Evolutionary conservation across 1,140 invertebrate species (phyloP).

Genomic region (Holcopasites calliopsidis): DNA sequence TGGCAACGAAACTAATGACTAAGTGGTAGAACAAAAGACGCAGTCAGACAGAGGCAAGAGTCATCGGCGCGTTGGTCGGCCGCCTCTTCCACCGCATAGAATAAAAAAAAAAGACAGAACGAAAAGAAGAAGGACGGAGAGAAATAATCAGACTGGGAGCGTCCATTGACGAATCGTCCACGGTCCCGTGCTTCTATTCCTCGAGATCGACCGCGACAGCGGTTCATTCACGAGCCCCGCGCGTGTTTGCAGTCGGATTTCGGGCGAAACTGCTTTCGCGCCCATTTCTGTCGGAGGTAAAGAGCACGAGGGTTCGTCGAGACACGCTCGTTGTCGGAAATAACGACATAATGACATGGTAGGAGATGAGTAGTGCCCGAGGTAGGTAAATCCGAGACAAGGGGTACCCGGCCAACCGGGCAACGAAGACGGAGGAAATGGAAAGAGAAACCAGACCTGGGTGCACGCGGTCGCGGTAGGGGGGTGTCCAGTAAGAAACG

Average conservation of each 20-base stretch:
- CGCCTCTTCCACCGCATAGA: not conserved
- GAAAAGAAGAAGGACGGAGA: not conserved
- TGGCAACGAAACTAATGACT: not conserved
- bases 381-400: constrained; percentile 70
- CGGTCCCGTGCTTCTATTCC: constrained; percentile 15
- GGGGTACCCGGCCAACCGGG: constrained; percentile 39
- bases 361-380: constrained; percentile 74
- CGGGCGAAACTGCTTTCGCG: constrained; percentile 56
- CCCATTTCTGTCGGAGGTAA: constrained; percentile 49
- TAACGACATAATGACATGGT: constrained; percentile 79
- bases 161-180: constrained; percentile 24
- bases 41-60: not conserved
- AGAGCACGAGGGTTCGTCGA: constrained; percentile 65
- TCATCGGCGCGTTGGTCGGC: not conserved
- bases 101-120: not conserved
- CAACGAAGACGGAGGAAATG: constrained; percentile 1
- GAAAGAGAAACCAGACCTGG: constrained; percentile 36
- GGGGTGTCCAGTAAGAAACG: constrained; percentile 6
- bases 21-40: not conserved
- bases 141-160: constrained; percentile 10
- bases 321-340: constrained; percentile 79
- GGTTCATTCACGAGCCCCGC: constrained; percentile 47
- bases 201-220: constrained; percentile 23
- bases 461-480: not conserved
- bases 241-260: constrained; percentile 58